Percentiles rank a stretch among this genome's conserved stretches.
Evolutionary conservation across 2,113 vertebrate species (phyloP).

Genomic region (Crocuta crocuta): DNA sequence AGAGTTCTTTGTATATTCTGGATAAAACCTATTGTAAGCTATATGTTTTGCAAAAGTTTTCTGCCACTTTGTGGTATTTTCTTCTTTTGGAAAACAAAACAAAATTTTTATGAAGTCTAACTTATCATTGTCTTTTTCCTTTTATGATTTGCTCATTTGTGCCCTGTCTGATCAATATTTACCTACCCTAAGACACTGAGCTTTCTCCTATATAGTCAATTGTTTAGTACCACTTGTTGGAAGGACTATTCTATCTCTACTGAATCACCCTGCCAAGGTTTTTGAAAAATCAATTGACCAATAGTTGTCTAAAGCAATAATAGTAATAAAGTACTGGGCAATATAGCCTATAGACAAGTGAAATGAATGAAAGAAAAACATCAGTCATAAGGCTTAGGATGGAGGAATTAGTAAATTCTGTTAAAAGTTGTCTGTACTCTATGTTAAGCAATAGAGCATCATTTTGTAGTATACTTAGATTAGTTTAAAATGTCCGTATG

Average conservation of each 20-base stretch:
- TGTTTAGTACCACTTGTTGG: not conserved
- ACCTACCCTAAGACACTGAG: not conserved
- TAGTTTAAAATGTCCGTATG: not conserved
- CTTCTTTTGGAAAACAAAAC: not conserved
- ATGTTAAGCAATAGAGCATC: not conserved
- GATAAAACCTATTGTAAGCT: not conserved
- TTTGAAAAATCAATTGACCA: not conserved
- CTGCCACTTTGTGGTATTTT: not conserved
- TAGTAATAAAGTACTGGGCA: not conserved
- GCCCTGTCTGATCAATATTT: not conserved
- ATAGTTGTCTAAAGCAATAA: not conserved
- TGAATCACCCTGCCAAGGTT: not conserved
- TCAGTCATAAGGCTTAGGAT: not conserved
- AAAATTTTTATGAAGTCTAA: not conserved
- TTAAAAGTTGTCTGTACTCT: not conserved
- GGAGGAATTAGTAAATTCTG: not conserved
- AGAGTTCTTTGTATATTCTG: not conserved
- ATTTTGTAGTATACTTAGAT: not conserved
- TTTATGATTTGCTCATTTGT: not conserved
- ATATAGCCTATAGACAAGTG: not conserved
- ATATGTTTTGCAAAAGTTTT: not conserved
- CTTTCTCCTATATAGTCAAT: not conserved
- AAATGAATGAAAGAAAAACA: not conserved
- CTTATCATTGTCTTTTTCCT: not conserved
- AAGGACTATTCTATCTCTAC: not conserved